phyloP scores from a whole-genome alignment of 2,113 vertebrate genomes.

The Eurystomus gularis region DNA sequence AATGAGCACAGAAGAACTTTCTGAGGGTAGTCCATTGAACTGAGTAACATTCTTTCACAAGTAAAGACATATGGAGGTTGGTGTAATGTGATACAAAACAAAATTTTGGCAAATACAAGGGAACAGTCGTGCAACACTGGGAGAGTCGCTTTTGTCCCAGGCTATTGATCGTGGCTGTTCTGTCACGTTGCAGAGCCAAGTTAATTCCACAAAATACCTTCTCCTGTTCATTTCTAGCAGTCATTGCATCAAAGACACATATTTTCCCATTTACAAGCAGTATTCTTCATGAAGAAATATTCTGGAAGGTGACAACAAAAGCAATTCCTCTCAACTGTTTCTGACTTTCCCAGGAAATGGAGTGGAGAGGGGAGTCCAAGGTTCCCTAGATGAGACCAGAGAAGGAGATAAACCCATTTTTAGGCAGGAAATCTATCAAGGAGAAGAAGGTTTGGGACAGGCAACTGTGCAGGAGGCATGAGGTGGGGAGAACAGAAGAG shows the following conservation, averaged over 20 bases:
- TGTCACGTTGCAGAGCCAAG: not conserved
- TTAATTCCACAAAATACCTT: not conserved
- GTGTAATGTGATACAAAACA: not conserved
- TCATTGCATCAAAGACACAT: not conserved
- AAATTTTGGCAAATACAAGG: not conserved
- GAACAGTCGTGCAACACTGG: not conserved
- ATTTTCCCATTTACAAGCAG: not conserved
- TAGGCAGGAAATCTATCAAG: not conserved
- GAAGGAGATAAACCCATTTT: not conserved
- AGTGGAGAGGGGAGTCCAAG: not conserved
- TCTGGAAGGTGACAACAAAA: not conserved
- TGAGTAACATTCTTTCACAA: not conserved
- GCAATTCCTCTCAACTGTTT: not conserved
- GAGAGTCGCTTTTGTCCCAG: not conserved
- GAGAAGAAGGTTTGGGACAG: not conserved
- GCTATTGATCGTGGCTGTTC: not conserved
- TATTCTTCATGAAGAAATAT: not conserved
- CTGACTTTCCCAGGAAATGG: not conserved
- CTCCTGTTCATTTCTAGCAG: not conserved
- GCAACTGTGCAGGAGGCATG: not conserved
- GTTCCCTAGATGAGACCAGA: fast-evolving
- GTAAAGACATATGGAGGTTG: not conserved
- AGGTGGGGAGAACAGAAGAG: not conserved
- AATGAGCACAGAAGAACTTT: not conserved
- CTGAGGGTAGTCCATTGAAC: not conserved